Evolutionary conservation across 2,797 vertebrate genomes (phyloP).

Genomic region (Urosaurus nigricauda): DNA sequence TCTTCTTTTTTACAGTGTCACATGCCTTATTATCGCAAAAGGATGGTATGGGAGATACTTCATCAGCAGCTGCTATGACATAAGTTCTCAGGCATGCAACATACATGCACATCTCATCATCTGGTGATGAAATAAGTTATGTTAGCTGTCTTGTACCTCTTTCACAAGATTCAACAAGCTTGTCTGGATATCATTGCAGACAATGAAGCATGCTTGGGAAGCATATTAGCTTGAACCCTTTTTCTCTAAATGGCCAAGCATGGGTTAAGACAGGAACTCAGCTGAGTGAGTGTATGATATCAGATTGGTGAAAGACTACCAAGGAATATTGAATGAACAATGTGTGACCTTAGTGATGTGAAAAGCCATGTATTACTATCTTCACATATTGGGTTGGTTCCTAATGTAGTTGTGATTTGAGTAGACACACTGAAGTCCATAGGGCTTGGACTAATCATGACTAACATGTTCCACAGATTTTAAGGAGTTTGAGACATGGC

Average conservation of each 20-base stretch:
- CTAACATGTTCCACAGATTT: too few relatives aligned
- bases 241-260: neutral
- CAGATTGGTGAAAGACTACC: too few relatives aligned
- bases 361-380: neutral
- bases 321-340: neutral
- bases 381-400: constrained; percentile 3
- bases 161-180: neutral
- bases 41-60: constrained; percentile 97
- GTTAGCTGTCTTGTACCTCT: neutral
- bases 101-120: constrained; percentile 46
- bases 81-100: neutral
- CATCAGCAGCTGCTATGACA: constrained; percentile 89
- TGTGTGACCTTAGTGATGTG: neutral
- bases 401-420: neutral
- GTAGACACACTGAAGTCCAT: neutral
- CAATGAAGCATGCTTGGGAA: neutral
- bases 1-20: constrained; percentile 81
- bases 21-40: constrained; percentile 93
- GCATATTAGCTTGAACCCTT: neutral
- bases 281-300: too few relatives aligned
- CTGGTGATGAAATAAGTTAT: neutral
- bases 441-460: neutral
- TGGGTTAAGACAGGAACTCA: neutral
- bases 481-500: neutral
- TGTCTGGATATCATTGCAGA: neutral